phyloP scores from a whole-genome alignment of 1,140 invertebrate species.

The Lucilia sericata region DNA sequence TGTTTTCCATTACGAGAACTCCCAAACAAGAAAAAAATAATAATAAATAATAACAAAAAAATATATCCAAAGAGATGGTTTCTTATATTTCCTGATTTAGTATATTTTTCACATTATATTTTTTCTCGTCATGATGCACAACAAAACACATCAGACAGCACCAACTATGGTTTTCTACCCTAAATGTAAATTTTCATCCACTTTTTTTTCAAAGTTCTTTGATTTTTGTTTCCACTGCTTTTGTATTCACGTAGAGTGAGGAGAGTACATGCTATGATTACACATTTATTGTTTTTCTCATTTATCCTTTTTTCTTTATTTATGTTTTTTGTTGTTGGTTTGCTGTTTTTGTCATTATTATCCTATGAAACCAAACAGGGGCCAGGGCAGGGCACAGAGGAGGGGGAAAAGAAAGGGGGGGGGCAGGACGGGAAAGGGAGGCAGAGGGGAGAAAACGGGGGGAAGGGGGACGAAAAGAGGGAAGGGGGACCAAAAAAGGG shows the following conservation, averaged over 20 bases:
- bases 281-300: too few species aligned
- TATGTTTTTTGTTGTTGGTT: too few species aligned
- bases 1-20: neutral
- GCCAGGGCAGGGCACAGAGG: too few species aligned
- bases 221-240: neutral
- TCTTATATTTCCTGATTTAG: neutral
- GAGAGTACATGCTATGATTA: too few species aligned
- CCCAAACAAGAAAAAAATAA: neutral
- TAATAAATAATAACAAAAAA: neutral
- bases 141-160: neutral
- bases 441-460: too few species aligned
- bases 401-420: too few species aligned
- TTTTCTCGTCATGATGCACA: neutral
- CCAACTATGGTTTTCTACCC: neutral
- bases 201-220: slow-evolving; percentile 8
- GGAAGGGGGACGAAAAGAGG: too few species aligned
- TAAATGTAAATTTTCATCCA: slow-evolving; percentile 29
- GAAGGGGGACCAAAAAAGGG: too few species aligned
- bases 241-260: neutral
- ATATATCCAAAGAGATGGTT: neutral
- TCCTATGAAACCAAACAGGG: too few species aligned
- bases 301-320: too few species aligned
- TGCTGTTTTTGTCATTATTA: too few species aligned
- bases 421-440: too few species aligned
- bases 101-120: neutral